phyloP scores from a whole-genome alignment of 1,140 invertebrate genomes.

The Papilio polytes region DNA sequence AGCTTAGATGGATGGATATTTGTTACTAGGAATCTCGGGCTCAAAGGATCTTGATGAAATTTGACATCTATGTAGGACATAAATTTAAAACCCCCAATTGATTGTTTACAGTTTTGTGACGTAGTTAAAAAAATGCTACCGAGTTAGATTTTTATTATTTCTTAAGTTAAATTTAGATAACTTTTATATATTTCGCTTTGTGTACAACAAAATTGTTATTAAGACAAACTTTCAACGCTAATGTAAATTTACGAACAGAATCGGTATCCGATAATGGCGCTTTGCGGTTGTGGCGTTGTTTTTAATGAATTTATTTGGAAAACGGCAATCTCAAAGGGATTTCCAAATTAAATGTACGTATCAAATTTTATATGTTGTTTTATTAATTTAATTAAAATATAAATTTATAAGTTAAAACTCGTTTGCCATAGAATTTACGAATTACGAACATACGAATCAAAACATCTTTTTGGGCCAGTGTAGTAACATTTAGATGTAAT shows the following conservation, averaged over 20 bases:
- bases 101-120: too few relatives aligned
- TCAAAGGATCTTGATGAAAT: too few relatives aligned
- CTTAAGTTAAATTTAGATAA: background rate
- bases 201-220: slow-evolving; percentile 8
- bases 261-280: slow-evolving; percentile 16
- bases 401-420: background rate
- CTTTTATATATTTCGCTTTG: background rate
- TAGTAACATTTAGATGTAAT: background rate
- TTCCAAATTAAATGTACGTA: slow-evolving; percentile 10
- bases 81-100: too few relatives aligned
- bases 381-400: slow-evolving; percentile 1
- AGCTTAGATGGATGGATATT: too few relatives aligned
- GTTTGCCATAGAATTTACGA: background rate
- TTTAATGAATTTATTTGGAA: slow-evolving; percentile 19
- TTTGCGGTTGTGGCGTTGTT: slow-evolving; percentile 18
- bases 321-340: slow-evolving; percentile 8
- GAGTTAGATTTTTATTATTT: too few relatives aligned
- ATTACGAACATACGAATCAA: too few relatives aligned
- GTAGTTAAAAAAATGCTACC: too few relatives aligned
- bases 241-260: slow-evolving; percentile 5
- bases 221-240: background rate
- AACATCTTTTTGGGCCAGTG: too few relatives aligned
- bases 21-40: too few relatives aligned
- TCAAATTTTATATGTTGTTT: slow-evolving; percentile 4
- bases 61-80: too few relatives aligned